Conservation (phyloP, 2,888 invertebrate genomes). For the Odontothrips loti region DNA sequence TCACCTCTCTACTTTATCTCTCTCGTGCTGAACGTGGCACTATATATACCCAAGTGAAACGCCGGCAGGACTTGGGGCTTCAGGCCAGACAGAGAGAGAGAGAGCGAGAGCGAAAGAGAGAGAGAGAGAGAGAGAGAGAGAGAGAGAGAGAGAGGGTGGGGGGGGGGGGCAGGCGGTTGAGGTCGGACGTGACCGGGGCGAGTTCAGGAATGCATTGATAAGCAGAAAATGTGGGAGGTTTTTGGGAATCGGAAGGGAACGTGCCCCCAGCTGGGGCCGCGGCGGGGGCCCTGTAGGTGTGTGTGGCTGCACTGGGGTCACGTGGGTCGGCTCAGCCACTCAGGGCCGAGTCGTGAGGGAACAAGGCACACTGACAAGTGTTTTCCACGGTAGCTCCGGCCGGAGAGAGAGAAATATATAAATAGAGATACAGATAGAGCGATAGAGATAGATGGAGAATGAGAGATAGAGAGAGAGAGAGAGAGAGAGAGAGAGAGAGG, state of each 20-base stretch:
- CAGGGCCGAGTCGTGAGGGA: no score
- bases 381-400: no score
- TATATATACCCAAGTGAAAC: conserved; percentile 17
- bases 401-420: no score
- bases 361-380: no score
- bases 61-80: background rate
- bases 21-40: background rate
- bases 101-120: no score
- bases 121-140: background rate
- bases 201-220: conserved; percentile 18
- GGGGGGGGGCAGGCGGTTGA: background rate
- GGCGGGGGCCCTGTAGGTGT: background rate
- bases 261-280: background rate
- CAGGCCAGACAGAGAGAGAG: no score
- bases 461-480: no score
- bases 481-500: no score
- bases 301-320: no score
- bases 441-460: no score
- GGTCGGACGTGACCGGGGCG: conserved; percentile 1
- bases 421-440: no score
- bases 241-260: conserved; percentile 2
- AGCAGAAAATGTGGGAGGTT: conserved; percentile 22
- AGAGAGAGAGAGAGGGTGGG: background rate
- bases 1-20: conserved; percentile 2
- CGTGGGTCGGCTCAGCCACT: no score